Evolutionary conservation across 2,888 invertebrate genomes (phyloP), one percentile per base, ranked within the genome.

Genomic region (Epirrhoe tristata): DNA sequence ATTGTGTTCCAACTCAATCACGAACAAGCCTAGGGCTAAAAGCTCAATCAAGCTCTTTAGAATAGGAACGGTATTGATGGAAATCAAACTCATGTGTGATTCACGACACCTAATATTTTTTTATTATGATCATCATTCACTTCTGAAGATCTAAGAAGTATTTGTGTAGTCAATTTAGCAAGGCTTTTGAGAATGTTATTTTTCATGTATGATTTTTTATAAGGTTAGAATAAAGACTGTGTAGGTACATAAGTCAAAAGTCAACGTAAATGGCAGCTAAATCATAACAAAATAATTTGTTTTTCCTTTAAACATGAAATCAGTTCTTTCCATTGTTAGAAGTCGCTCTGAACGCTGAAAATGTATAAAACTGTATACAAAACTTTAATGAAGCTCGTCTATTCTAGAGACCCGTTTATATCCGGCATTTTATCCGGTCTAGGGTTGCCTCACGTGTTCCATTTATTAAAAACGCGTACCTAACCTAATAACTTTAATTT

Each of bases 371-470:
- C 72, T 68, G 73, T 76, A 74, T 69, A 72, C 67, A 57, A 69
- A 69, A 72, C 73, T 77, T 75, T 77, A 76, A 74, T 72, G 63
- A 70, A 76, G 64, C 74, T 74, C 75, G 71, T 74, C 73, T 74
- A 77, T 77, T 74, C 74, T 70, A 67, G 74, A 75, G 77, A 74
- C 72, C 77, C 73, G 75, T 74, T 73, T 76, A 74, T 78, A 81
- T 80, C 79, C 78, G 77, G 74, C 80, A 79, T 82, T 83, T 81
- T 79, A 78, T 78, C 77, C 76, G 58, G 73, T 72, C 75, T 58
- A 68, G 61, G 68, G 68, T 62, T 77, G 73, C 70, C 73, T 70
- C 72, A 34, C 53, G 14, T 24, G 43, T 4, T 5, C 24, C 31
- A 14, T 48, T 5, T 48, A 50, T 17, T 17, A 51, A 51, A 10